Evolutionary conservation across 2,113 vertebrate genomes (phyloP).

Genomic region (Toxotes chatareus): DNA sequence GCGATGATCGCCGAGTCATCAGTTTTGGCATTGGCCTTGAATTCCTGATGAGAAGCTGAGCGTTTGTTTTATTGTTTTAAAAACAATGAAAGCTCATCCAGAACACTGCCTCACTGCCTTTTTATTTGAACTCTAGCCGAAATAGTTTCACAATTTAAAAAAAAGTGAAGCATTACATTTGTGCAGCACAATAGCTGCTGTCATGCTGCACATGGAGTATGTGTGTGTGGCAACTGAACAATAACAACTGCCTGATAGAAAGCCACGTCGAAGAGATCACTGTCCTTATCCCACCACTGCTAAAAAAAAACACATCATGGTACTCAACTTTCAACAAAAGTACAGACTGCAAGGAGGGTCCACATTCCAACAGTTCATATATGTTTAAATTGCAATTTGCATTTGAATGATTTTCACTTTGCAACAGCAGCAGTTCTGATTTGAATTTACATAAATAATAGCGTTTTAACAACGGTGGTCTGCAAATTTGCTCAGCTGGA

Average conservation of each 20-base stretch:
- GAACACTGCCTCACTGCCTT: neutral
- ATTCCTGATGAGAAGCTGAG: slow-evolving; percentile 40
- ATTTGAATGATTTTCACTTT: no score
- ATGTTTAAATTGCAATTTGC: no score
- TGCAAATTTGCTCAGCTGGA: neutral
- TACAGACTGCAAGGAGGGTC: no score
- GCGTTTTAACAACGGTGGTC: neutral
- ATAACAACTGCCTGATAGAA: no score
- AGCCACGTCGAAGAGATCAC: no score
- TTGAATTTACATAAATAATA: neutral
- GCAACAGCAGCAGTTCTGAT: no score
- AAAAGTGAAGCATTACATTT: neutral
- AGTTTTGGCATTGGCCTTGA: neutral
- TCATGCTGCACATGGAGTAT: no score
- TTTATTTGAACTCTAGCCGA: neutral
- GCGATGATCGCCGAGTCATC: slow-evolving; percentile 14
- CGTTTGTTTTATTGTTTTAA: slow-evolving; percentile 14
- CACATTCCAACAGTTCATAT: no score
- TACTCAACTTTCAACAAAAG: no score
- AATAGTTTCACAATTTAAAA: slow-evolving; percentile 6
- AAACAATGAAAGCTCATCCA: slow-evolving; percentile 11
- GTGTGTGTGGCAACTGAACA: no score
- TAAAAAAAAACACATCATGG: no score
- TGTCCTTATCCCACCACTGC: no score
- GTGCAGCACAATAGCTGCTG: neutral